Conservation (phyloP, 2,797 vertebrate genomes). For the Hydrolagus colliei region DNA sequence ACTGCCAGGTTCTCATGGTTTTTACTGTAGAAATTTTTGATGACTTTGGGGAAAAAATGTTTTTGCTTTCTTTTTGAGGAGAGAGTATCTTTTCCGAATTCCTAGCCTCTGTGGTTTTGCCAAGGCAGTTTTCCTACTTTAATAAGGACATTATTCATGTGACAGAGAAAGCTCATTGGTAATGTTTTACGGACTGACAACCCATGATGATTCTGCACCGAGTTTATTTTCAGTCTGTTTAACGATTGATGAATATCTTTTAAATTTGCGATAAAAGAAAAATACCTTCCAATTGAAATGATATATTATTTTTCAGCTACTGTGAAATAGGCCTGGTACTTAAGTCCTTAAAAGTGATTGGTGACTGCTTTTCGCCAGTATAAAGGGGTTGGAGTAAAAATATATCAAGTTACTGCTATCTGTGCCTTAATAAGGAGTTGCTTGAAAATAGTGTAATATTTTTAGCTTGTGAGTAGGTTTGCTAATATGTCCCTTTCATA, state of each 20-base stretch:
- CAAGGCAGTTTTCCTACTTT: constrained; percentile 56
- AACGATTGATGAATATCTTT: constrained; percentile 47
- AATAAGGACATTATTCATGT: constrained; percentile 62
- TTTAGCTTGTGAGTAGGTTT: neutral
- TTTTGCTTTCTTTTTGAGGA: constrained; percentile 44
- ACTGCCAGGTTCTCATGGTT: constrained; percentile 34
- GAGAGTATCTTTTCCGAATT: constrained; percentile 38
- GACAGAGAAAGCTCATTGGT: constrained; percentile 41
- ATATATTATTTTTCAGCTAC: constrained; percentile 16
- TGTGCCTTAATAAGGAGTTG: neutral
- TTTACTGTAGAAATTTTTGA: constrained; percentile 48
- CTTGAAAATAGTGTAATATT: neutral
- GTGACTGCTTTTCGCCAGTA: neutral
- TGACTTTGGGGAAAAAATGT: constrained; percentile 42
- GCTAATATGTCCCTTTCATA: constrained; percentile 40
- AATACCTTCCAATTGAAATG: neutral
- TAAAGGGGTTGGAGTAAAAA: neutral
- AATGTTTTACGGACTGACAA: neutral
- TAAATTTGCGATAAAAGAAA: constrained; percentile 37
- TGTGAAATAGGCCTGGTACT: constrained; percentile 5
- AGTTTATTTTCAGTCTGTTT: constrained; percentile 54
- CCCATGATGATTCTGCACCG: constrained; percentile 44
- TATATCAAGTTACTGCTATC: neutral
- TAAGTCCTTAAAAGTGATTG: neutral
- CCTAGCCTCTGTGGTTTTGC: constrained; percentile 48